Base-by-base conservation (phyloP, 2,797 vertebrate species). In the Dicrostonyx torquatus region DNA sequence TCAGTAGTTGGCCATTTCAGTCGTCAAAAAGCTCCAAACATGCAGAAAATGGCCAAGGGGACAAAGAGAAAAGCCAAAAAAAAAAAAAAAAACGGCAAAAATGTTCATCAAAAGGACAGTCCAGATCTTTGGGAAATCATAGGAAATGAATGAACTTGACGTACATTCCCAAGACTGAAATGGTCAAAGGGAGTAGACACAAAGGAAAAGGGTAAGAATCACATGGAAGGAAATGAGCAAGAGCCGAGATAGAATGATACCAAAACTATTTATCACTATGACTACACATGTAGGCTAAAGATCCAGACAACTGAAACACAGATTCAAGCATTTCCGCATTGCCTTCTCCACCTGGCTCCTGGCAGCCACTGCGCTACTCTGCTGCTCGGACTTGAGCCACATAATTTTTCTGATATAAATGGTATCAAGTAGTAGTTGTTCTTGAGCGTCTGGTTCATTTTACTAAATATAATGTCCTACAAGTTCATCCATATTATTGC, bases 61-160 rank as follows among this genome's bases (percentile, higher is more conserved):
- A 55, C 80, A 90, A 77, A 96, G 78, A 40, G 45, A 83, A 89
- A 87, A 58, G 64, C 75, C 72, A 77, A 92, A 88, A 29, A 29
- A 76, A 94, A 80, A 29, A 13, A 60, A 60, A 24, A 24, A 70
- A 70, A 60, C 48, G 22, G 43, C 78, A 11, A 89, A 89, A 89
- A 53, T 86, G 48, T 70, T 55, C 80, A 85, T 50, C n/a, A 37
- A 18, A 95, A 92, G 86, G 68, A 68, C 66, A 92, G 88, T 37
- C 20, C 22, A 92, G 84, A 58, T 73, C 13, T 37, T 77, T 77
- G 40, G 18, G 29, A 79, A 93, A 93, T 78, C 55, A 14, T 55
- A 90, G 20, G 76, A 82, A 88, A 84, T 31, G 76, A 66, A 68
- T 58, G 40, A 40, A 92, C 87, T 88, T 92, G 60, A 73, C n/a